Evolutionary conservation across 2,797 vertebrate genomes (phyloP).

Genomic region (Oreochromis grahami): DNA sequence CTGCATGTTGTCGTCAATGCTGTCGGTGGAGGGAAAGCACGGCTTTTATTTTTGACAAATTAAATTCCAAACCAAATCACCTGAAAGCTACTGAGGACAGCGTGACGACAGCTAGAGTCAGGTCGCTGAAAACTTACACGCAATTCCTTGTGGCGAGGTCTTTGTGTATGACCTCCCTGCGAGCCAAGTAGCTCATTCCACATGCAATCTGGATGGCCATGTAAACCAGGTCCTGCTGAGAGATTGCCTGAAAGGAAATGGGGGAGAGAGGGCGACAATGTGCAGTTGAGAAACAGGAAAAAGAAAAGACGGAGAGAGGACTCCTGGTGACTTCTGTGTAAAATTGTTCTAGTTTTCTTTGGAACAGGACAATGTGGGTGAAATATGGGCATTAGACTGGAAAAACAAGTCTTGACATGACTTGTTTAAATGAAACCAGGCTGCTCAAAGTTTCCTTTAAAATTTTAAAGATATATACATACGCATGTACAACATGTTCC

Average conservation of each 20-base stretch:
- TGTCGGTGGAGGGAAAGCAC: constrained; percentile 39
- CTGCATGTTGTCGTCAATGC: constrained; percentile 97
- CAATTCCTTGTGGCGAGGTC: constrained; percentile 98
- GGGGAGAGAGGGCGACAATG: background rate
- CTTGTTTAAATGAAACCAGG: background rate
- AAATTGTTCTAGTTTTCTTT: constrained; percentile 13
- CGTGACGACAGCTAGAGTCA: background rate
- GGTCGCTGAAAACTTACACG: constrained; percentile 83
- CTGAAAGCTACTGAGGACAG: background rate
- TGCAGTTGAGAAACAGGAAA: background rate
- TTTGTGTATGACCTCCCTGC: constrained; percentile 97
- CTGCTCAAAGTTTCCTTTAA: background rate
- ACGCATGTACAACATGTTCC: background rate
- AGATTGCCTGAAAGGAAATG: constrained; percentile 84
- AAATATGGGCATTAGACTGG: background rate
- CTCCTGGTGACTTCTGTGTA: background rate
- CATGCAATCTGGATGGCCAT: constrained; percentile 99
- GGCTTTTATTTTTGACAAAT: background rate
- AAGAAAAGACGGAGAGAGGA: background rate
- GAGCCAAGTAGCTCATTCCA: constrained; percentile 97
- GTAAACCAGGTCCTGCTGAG: constrained; percentile 96
- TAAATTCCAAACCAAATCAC: background rate
- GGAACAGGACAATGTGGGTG: background rate
- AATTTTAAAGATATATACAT: background rate
- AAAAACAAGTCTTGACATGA: background rate